phyloP scores from a whole-genome alignment of 2,113 vertebrate species.

The Channa maculata region DNA sequence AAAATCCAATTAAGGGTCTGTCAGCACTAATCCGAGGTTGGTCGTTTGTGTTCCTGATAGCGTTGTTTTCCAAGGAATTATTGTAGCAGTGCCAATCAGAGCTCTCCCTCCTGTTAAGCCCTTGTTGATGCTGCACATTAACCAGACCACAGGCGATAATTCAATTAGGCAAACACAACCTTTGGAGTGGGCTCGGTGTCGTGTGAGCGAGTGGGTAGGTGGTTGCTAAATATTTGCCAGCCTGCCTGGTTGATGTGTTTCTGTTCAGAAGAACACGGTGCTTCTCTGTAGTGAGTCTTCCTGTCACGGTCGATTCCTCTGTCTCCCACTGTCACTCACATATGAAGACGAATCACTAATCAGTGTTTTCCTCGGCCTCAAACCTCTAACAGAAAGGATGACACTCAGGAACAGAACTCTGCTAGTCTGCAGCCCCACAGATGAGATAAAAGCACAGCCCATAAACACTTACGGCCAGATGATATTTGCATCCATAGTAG shows the following conservation, averaged over 20 bases:
- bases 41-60: slow-evolving; percentile 39
- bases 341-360: slow-evolving; percentile 2
- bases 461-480: background rate
- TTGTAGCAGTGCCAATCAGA: slow-evolving; percentile 26
- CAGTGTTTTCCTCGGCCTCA: slow-evolving; percentile 10
- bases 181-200: slow-evolving; percentile 30
- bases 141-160: slow-evolving; percentile 51
- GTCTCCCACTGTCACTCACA: background rate
- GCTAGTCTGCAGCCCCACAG: background rate
- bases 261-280: background rate
- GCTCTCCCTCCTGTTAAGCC: slow-evolving; percentile 38
- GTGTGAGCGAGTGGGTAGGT: background rate
- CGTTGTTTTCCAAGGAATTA: slow-evolving; percentile 61
- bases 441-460: background rate
- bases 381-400: background rate
- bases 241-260: slow-evolving; percentile 2
- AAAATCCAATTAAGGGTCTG: slow-evolving; percentile 52
- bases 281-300: background rate
- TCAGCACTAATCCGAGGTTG: slow-evolving; percentile 49
- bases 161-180: slow-evolving; percentile 54
- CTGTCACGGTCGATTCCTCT: background rate
- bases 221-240: slow-evolving; percentile 2
- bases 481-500: no score
- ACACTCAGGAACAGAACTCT: background rate
- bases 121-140: slow-evolving; percentile 51